Conservation (phyloP, 1,140 invertebrate species). For the Radopholus similis region DNA sequence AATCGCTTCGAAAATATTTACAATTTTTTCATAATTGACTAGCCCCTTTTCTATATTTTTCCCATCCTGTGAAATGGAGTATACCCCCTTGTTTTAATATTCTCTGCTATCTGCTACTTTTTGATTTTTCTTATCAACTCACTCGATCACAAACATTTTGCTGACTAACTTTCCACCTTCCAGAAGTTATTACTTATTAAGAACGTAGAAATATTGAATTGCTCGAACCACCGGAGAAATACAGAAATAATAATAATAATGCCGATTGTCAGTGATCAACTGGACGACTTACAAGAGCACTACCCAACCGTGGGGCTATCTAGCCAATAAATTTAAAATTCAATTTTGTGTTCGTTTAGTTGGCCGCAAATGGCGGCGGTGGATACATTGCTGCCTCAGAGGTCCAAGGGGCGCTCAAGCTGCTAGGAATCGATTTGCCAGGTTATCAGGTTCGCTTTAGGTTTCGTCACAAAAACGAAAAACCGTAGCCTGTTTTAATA, state of each 20-base stretch:
- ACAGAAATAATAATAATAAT: no score
- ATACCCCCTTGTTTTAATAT: no score
- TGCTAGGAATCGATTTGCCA: constrained; percentile 53
- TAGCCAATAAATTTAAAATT: not conserved
- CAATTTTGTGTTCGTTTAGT: constrained; percentile 26
- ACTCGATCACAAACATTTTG: not conserved
- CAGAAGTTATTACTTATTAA: no score
- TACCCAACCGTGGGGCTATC: constrained; percentile 32
- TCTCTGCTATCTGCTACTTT: no score
- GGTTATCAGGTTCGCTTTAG: constrained; percentile 47
- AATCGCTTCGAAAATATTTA: no score
- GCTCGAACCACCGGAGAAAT: no score
- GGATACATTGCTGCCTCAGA: constrained; percentile 39
- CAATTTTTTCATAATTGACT: no score
- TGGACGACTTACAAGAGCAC: constrained; percentile 35
- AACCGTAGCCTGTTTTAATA: constrained; percentile 21
- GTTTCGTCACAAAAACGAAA: not conserved
- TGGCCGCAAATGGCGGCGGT: constrained; percentile 29
- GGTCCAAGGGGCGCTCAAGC: constrained; percentile 47
- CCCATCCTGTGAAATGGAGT: no score
- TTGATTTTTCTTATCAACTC: no score
- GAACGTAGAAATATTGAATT: no score
- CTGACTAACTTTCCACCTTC: constrained; percentile 4
- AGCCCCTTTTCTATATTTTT: no score
- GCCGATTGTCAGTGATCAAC: constrained; percentile 29